Percentiles rank a stretch among this genome's conserved stretches.
phyloP scores from a whole-genome alignment of 2,888 invertebrate species.

The Sthenelais limicola region DNA sequence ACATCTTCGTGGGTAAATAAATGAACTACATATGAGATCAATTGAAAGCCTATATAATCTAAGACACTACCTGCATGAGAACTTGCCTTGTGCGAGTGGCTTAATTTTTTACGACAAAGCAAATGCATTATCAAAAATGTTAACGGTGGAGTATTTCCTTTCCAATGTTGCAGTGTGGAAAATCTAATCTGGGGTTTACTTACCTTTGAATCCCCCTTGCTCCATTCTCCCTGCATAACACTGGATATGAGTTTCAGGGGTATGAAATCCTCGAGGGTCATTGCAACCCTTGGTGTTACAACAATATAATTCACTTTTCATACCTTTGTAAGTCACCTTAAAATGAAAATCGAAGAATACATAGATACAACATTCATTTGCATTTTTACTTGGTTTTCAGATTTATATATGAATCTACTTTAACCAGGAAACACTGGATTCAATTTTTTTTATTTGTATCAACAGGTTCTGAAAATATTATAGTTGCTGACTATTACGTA shows the following conservation, averaged over 20 bases:
- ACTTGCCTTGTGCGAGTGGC: not conserved
- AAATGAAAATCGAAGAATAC: too few relatives aligned
- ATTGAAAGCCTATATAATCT: too few relatives aligned
- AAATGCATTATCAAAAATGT: not conserved
- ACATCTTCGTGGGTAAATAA: too few relatives aligned
- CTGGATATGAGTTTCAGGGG: not conserved
- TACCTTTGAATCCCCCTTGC: not conserved
- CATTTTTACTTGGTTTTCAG: too few relatives aligned
- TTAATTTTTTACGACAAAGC: not conserved
- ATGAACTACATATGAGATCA: too few relatives aligned
- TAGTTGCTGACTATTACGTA: too few relatives aligned
- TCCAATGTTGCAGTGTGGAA: not conserved
- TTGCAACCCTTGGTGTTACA: constrained; percentile 3
- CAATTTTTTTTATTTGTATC: too few relatives aligned
- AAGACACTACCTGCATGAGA: too few relatives aligned
- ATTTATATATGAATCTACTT: too few relatives aligned
- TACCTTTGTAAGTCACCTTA: not conserved
- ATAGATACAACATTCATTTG: too few relatives aligned
- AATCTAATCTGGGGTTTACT: not conserved
- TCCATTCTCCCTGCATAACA: constrained; percentile 4
- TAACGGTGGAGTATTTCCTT: not conserved
- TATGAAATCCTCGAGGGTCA: not conserved
- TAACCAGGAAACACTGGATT: too few relatives aligned
- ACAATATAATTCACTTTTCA: constrained; percentile 1
- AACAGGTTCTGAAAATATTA: too few relatives aligned